A percentile compares a stretch with the other conserved stretches of the same genome.
These are phyloP conservation scores for Toxostoma redivivum DNA, from an alignment of 2,113 vertebrate genomes.

Conservation along the genomic window DNA sequence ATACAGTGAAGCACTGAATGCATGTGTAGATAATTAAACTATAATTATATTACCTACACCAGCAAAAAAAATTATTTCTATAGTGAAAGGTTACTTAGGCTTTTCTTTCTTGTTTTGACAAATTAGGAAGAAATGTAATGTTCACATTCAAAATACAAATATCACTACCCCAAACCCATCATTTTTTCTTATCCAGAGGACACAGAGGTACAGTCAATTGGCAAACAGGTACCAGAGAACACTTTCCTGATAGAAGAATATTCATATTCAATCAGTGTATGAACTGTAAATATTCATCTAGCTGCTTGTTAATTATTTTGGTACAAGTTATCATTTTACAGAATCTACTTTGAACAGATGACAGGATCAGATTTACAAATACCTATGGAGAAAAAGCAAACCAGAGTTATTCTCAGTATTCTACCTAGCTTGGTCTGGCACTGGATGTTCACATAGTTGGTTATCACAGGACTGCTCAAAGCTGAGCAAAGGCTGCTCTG, in stretches of 20 bases:
- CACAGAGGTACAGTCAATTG: neutral
- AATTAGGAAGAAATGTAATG: neutral
- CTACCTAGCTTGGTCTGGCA: neutral
- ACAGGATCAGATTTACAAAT: neutral
- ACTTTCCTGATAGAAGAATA: neutral
- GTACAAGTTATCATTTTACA: neutral
- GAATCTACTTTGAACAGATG: neutral
- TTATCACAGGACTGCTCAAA: neutral
- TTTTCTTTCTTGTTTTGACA: slow-evolving; percentile 28
- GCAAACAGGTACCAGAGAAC: neutral
- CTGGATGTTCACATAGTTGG: neutral
- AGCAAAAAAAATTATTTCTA: neutral
- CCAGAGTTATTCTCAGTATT: neutral
- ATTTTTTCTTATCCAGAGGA: neutral
- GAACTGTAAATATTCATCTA: neutral
- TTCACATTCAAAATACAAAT: neutral
- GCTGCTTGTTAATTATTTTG: neutral
- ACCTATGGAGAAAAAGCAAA: neutral
- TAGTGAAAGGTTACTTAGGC: slow-evolving; percentile 1
- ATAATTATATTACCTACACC: neutral
- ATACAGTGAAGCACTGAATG: neutral
- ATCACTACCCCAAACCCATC: neutral
- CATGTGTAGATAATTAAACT: neutral
- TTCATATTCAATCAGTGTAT: neutral
- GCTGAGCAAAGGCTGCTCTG: neutral